Evolutionary conservation across 2,797 vertebrate species (phyloP).

Genomic region (Gephyroberyx darwinii): DNA sequence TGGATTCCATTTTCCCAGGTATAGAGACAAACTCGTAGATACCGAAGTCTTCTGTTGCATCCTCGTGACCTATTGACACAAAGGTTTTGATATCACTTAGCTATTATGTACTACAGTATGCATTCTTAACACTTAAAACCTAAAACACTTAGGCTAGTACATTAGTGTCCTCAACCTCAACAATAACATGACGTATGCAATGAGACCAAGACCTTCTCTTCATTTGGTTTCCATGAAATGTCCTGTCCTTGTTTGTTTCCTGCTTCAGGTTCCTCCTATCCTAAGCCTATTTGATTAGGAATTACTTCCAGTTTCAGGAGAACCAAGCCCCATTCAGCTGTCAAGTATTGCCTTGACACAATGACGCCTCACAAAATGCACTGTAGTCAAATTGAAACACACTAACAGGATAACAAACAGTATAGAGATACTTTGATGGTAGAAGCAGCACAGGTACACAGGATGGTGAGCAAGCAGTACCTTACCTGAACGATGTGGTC

Average conservation of each 20-base stretch:
- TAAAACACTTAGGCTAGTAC: background rate
- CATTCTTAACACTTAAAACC: no score
- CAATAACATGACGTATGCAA: background rate
- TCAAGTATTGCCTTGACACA: background rate
- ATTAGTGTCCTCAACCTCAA: background rate
- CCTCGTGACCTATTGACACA: slow-evolving; percentile 88
- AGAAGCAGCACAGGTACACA: slow-evolving; percentile 24
- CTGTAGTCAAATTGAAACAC: background rate
- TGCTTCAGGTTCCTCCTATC: background rate
- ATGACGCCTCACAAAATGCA: background rate
- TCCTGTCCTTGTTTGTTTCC: background rate
- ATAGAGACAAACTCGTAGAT: slow-evolving; percentile 96
- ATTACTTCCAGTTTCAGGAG: background rate
- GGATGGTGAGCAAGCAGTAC: slow-evolving; percentile 12
- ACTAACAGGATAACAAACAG: background rate
- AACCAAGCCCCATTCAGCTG: background rate
- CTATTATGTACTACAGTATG: background rate
- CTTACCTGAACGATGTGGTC: slow-evolving; percentile 81
- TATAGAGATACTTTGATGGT: background rate
- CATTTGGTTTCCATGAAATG: background rate
- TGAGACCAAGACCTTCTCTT: background rate
- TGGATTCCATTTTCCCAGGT: slow-evolving; percentile 85
- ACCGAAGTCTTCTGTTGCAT: slow-evolving; percentile 94
- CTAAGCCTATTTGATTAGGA: background rate
- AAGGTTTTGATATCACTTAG: slow-evolving; percentile 22